Base-by-base conservation (phyloP, 2,797 vertebrate genomes). In the Dendrocincla fuliginosa region DNA sequence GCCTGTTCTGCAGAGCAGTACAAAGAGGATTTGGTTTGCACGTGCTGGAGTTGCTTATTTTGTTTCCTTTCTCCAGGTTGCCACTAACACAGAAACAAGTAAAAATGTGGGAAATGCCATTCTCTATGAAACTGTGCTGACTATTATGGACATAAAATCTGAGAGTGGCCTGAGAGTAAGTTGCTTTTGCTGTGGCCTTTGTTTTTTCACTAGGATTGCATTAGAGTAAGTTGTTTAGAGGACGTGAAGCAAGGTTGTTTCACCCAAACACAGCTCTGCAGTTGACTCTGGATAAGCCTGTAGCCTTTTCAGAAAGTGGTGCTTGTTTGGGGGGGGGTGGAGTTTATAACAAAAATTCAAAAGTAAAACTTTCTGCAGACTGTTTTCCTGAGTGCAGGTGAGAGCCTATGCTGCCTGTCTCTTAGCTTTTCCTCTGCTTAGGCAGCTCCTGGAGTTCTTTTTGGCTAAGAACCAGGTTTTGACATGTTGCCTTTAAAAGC, bases 131-230 rank as follows among this genome's bases (percentile, higher is more conserved):
- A 99, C 99, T 0, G 99, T 99, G 85, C 98, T 99, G 97, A 99
- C 99, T 75, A 99, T 99, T 97, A 99, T 99, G 99, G 99, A 99
- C 98, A 99, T 99, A 98, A 99, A 99, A 97, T 99, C 99, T 92
- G 99, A 99, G 97, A 99, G 99, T 95, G 99, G 99, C 95, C 96
- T 99, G 90, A 98, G 99, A 98, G 99, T 99, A 97, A 98, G 99
- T 98, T 79, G 8, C 18, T 19, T 82, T 91, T 90, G 47, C 44
- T 41, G 2, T 41, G 11, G 12, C 16, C 24, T 69, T 53, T 39
- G 35, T 37, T 65, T 91, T 59, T 67, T 22, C 4, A 25, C 27
- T 46, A 22, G 24, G 8, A 56, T 68, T 70, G 7, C 52, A 25
- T 65, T 53, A 37, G 47, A 68, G 33, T 56, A 27, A 44, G 74